phyloP scores from a whole-genome alignment of 1,140 invertebrate species.

The Calycopis cecrops region DNA sequence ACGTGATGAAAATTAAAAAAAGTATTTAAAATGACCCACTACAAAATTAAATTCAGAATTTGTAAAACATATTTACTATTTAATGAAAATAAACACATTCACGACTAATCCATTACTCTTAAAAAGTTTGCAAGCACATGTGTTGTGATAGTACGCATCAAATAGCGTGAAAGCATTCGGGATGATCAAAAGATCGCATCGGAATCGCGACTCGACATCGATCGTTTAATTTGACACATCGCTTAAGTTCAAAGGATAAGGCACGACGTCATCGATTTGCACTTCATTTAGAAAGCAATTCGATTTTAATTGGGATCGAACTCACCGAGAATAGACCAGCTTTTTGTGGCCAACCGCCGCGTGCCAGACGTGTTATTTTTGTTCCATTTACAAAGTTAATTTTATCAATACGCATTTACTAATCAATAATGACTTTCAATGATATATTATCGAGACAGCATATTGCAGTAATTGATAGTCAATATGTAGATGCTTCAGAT shows the following conservation, averaged over 20 bases:
- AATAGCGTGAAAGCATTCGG: slow-evolving; percentile 9
- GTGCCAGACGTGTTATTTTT: slow-evolving; percentile 9
- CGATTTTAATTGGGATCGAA: slow-evolving; percentile 48
- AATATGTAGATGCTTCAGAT: too few relatives aligned
- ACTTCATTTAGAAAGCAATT: slow-evolving; percentile 34
- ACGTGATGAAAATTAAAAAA: too few relatives aligned
- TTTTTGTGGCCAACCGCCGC: slow-evolving; percentile 12
- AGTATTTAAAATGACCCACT: too few relatives aligned
- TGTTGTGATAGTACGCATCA: slow-evolving; percentile 1
- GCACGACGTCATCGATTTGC: slow-evolving; percentile 43
- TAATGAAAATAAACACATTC: too few relatives aligned
- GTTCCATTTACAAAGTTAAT: slow-evolving; percentile 10
- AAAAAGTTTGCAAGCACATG: too few relatives aligned
- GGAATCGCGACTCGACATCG: slow-evolving; percentile 23
- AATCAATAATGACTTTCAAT: too few relatives aligned
- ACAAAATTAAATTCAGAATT: too few relatives aligned
- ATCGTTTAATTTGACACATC: slow-evolving; percentile 33
- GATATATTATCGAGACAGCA: too few relatives aligned
- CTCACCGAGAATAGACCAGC: slow-evolving; percentile 26
- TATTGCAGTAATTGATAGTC: too few relatives aligned
- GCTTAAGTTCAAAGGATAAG: slow-evolving; percentile 27
- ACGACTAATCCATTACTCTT: too few relatives aligned
- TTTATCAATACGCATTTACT: slow-evolving; percentile 1
- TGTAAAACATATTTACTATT: too few relatives aligned
- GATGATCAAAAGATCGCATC: slow-evolving; percentile 21